Percentiles rank a stretch among this genome's conserved stretches.
These are phyloP conservation scores for Marronus borbonicus DNA, from an alignment of 2,888 invertebrate species.

Conservation along the genomic window DNA sequence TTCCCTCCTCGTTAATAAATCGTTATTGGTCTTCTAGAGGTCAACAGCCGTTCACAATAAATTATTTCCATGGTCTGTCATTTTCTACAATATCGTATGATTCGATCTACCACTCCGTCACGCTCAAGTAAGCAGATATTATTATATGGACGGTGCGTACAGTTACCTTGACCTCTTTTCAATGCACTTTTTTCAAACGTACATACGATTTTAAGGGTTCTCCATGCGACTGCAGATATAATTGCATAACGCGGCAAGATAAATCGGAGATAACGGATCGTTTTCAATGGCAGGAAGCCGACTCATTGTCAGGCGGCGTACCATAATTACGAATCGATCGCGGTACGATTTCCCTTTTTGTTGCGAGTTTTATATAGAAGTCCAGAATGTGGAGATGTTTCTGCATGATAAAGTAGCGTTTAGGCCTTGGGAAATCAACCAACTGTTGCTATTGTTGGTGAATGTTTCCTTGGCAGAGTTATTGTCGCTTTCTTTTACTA, in stretches of 20 bases:
- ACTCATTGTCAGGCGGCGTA: too few relatives aligned
- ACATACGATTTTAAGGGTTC: slow-evolving; percentile 1
- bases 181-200: slow-evolving; percentile 1
- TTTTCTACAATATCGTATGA: slow-evolving; percentile 2
- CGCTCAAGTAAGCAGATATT: background rate
- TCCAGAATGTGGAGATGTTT: background rate
- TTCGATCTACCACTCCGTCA: background rate
- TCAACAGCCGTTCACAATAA: slow-evolving; percentile 22
- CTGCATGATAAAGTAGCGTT: background rate
- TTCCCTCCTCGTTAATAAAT: slow-evolving; percentile 5
- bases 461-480: background rate
- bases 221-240: background rate
- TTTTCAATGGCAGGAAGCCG: slow-evolving; percentile 17
- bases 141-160: background rate
- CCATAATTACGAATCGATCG: background rate
- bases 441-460: slow-evolving; percentile 7
- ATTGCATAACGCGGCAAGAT: background rate
- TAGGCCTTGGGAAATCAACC: background rate
- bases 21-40: slow-evolving; percentile 23
- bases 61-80: slow-evolving; percentile 12
- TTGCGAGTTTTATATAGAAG: background rate
- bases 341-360: background rate
- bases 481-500: background rate
- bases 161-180: slow-evolving; percentile 16
- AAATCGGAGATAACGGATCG: background rate